Evolutionary conservation across 2,797 vertebrate species (phyloP).

Genomic region (Denticeps clupeoides): DNA sequence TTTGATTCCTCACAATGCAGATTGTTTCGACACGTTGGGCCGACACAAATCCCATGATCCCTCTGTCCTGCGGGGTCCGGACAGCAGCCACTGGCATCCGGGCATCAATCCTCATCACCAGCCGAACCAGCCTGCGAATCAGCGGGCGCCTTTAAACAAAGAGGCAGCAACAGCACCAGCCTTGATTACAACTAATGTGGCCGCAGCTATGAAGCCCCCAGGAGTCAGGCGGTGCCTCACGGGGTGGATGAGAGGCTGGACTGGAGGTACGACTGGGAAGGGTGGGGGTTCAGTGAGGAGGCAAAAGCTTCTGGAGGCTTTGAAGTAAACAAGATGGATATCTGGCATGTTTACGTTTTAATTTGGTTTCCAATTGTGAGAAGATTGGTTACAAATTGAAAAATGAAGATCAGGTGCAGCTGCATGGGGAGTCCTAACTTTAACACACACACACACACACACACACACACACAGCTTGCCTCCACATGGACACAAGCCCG

Average conservation of each 20-base stretch:
- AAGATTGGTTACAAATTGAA: constrained; percentile 68
- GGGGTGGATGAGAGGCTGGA: constrained; percentile 7
- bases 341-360: constrained; percentile 58
- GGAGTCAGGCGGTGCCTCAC: constrained; percentile 20
- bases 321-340: constrained; percentile 67
- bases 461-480: neutral
- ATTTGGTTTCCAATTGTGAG: constrained; percentile 57
- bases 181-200: constrained; percentile 57
- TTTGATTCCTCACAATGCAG: neutral
- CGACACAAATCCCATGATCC: constrained; percentile 6
- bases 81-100: constrained; percentile 9
- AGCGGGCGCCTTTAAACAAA: constrained; percentile 29
- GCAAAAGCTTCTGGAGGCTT: constrained; percentile 36
- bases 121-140: constrained; percentile 24
- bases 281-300: constrained; percentile 23
- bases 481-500: neutral
- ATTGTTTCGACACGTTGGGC: constrained; percentile 6
- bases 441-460: neutral
- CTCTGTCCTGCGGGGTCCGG: neutral
- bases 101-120: constrained; percentile 41
- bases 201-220: constrained; percentile 28
- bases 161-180: constrained; percentile 19
- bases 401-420: constrained; percentile 63
- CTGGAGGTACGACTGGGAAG: constrained; percentile 14
- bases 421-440: constrained; percentile 40